Evolutionary conservation across 2,113 vertebrate species (phyloP), one percentile per base, ranked within the genome.

Genomic region (Colius striatus): DNA sequence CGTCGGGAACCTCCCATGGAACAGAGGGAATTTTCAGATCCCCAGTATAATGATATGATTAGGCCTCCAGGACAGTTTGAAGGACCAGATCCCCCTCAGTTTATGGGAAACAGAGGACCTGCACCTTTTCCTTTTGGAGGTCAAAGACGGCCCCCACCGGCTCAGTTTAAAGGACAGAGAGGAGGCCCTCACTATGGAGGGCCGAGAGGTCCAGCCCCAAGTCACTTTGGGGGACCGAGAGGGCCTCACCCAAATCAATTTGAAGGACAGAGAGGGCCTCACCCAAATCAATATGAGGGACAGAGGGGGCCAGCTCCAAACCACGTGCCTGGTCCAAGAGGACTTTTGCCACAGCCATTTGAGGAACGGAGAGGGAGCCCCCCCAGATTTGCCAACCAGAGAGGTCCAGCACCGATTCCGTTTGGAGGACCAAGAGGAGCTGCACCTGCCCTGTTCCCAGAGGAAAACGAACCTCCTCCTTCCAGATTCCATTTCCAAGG

Each of bases 181-280:
- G 98, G 97, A 66, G 98, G 96, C n/a, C 97, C 98, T 90, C 98
- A 96, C 79, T 99, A 98, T 91, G 98, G 98, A 68, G 97, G 98
- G 51, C 98, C 99, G 84, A 96, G 98, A 95, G 97, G 97, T 23
- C 98, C 97, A 32, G 94, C 98, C n/a, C 94, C 97, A 1, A 94
- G 96, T 60, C 97, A 98, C 84, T 99, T 99, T 94, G 98, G 98
- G 48, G 99, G 99, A 76, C 98, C 98, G 36, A 97, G 99, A 91
- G 97, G 98, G 48, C 96, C 97, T 58, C 97, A 97, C 79, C 83
- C 96, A 61, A 82, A 95, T 81, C 97, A 97, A 29, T 98, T 98
- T 74, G 98, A 98, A 84, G 85, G 92, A 53, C 96, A 96, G 55
- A 97, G 96, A 87, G 97, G 98, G 38, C 93, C 98, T 58, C 97